Evolutionary conservation across 2,888 invertebrate genomes (phyloP), one percentile per base, ranked within the genome.

Genomic region (Eristalis arbustorum): DNA sequence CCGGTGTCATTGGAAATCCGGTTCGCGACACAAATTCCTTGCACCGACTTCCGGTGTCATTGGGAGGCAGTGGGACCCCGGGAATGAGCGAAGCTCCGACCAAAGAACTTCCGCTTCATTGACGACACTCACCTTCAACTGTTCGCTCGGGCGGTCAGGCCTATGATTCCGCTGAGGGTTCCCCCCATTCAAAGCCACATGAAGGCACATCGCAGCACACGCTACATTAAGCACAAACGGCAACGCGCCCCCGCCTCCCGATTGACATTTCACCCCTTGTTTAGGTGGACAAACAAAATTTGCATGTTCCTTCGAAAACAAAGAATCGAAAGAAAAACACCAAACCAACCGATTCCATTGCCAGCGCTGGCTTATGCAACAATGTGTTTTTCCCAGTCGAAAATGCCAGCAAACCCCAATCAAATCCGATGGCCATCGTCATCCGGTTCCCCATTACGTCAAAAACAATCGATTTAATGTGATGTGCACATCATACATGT

Each of bases 391-490:
- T 13, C 0, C n/a, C 14, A n/a, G n/a, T n/a, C 42, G 18, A 49
- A 49, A 49, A 18, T 49, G 14, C 42, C n/a, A 6, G 8, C 0
- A 49, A 49, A 4, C 1, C n/a, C n/a, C 18, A 18, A 22, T 6
- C n/a, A 49, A 49, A 22, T 37, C 25, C 18, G 11, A 14, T 10
- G 25, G 25, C 25, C 49, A 28, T 42, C 40, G 59, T 72, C 34
- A 34, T 11, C 0, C 23, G 40, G 23, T 23, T n/a, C 49, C n/a
- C n/a, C n/a, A n/a, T n/a, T n/a, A n/a, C n/a, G n/a, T n/a, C n/a
- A n/a, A 68, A 62, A 83, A 83, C 49, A 83, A 73, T 72, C 62
- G 62, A 68, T 64, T 77, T 73, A 68, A 69, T 75, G 64, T 79
- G 25, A 10, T 4, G 6, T 31, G 8, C 6, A 73, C 56, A 14